phyloP scores from a whole-genome alignment of 2,888 invertebrate species.

The Ecliptopera silaceata region DNA sequence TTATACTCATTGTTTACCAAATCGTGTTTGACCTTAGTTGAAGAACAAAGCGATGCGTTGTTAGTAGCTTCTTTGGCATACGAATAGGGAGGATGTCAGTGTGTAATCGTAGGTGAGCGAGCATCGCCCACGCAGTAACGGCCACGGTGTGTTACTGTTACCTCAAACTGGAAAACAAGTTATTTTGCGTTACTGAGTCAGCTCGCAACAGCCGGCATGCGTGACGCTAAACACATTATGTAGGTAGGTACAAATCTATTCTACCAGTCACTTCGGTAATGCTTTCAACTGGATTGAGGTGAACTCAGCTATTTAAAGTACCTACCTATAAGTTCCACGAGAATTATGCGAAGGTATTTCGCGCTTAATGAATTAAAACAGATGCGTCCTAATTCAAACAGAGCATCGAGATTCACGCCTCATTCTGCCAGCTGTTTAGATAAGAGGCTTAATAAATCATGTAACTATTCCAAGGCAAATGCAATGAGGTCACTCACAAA shows the following conservation, averaged over 20 bases:
- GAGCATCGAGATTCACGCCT: constrained; percentile 50
- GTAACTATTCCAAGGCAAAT: constrained; percentile 80
- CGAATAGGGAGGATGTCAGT: constrained; percentile 45
- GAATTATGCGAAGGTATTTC: constrained; percentile 22
- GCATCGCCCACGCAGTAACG: constrained; percentile 70
- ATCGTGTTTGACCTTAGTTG: constrained; percentile 54
- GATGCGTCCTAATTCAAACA: constrained; percentile 42
- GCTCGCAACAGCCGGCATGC: constrained; percentile 39
- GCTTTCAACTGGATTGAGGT: constrained; percentile 16
- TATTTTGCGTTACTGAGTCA: constrained; percentile 69
- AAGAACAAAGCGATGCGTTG: constrained; percentile 46
- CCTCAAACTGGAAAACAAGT: constrained; percentile 65
- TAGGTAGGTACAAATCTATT: constrained; percentile 4
- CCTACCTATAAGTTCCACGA: constrained; percentile 6
- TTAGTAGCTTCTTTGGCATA: constrained; percentile 41
- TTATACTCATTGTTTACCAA: constrained; percentile 42
- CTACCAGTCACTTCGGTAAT: constrained; percentile 35
- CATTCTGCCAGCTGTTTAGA: constrained; percentile 63
- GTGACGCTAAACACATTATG: constrained; percentile 42
- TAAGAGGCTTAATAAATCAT: constrained; percentile 70
- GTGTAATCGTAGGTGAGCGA: constrained; percentile 49
- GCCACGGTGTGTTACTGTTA: constrained; percentile 69
- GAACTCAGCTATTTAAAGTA: constrained; percentile 11
- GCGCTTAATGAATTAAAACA: constrained; percentile 29
- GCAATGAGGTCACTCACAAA: constrained; percentile 77